Conservation (phyloP, 1,140 invertebrate genomes). For the Panagrolaimus sp. region DNA sequence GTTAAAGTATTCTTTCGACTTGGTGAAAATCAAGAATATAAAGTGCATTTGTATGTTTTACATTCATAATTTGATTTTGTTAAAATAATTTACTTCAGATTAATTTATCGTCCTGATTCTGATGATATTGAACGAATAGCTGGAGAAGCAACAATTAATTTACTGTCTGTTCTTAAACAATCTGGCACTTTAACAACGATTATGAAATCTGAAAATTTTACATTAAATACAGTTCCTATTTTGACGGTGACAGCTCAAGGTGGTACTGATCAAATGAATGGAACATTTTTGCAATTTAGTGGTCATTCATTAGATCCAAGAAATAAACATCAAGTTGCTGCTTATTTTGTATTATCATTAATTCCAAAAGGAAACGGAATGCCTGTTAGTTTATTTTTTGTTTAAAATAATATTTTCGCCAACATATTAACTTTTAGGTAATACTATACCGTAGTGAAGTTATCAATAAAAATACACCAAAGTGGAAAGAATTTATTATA, state of each 20-base stretch:
- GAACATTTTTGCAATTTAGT: neutral
- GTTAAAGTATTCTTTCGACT: neutral
- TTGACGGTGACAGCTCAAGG: neutral
- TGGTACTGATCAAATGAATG: neutral
- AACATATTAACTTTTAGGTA: no score
- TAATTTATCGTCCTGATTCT: neutral
- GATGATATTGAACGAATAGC: slow-evolving; percentile 8
- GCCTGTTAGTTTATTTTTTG: no score
- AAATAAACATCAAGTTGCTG: neutral
- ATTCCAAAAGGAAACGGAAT: neutral
- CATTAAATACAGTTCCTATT: neutral
- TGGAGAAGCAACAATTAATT: neutral
- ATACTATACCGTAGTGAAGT: slow-evolving; percentile 5
- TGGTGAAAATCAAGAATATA: neutral
- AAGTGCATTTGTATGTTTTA: slow-evolving; percentile 5
- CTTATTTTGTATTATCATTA: slow-evolving; percentile 1
- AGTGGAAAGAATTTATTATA: neutral
- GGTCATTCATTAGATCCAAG: neutral
- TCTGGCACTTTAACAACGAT: neutral
- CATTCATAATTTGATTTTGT: neutral
- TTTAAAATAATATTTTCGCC: no score
- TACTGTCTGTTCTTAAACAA: neutral
- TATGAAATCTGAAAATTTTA: neutral
- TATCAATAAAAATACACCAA: neutral
- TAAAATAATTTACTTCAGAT: neutral